These are phyloP conservation scores for Umimayanthus chanpuru DNA, from an alignment of 92 coral and sea anemone species.

Conservation along the genomic window DNA sequence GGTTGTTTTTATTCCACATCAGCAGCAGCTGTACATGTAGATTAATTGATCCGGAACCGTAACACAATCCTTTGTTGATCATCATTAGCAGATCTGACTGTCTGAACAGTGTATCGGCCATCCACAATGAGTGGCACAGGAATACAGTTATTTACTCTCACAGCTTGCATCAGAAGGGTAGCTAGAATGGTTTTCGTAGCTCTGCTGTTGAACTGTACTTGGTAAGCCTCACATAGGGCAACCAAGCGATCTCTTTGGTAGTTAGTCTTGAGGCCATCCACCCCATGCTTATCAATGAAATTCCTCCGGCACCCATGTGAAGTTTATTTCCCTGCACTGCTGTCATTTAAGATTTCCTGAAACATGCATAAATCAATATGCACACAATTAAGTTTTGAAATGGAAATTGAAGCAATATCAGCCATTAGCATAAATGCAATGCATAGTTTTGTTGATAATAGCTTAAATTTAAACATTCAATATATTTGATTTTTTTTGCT, in stretches of 20 bases:
- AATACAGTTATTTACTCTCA: background rate
- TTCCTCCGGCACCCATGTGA: conserved; percentile 46
- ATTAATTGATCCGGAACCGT: background rate
- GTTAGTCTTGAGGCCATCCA: conserved; percentile 23
- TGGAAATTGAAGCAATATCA: background rate
- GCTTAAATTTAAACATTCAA: no score
- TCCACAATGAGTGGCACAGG: conserved; percentile 38
- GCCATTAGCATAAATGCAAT: background rate
- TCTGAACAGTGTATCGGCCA: conserved; percentile 10
- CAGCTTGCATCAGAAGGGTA: conserved; percentile 30
- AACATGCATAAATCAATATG: background rate
- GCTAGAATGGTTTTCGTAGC: conserved; percentile 50
- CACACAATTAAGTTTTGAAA: background rate
- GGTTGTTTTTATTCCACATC: no score
- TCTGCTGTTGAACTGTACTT: conserved; percentile 39
- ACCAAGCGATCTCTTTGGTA: conserved; percentile 37
- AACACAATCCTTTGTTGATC: conserved; percentile 31
- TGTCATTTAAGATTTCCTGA: conserved; percentile 55
- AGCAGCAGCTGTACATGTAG: no score
- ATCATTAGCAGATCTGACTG: conserved; percentile 29
- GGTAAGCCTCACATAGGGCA: conserved; percentile 40
- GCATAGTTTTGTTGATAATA: background rate
- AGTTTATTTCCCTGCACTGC: conserved; percentile 46
- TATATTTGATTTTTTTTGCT: no score
- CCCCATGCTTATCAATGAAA: conserved; percentile 53